Base-by-base conservation (phyloP, 1,140 invertebrate genomes). In the Calephelis nemesis region DNA sequence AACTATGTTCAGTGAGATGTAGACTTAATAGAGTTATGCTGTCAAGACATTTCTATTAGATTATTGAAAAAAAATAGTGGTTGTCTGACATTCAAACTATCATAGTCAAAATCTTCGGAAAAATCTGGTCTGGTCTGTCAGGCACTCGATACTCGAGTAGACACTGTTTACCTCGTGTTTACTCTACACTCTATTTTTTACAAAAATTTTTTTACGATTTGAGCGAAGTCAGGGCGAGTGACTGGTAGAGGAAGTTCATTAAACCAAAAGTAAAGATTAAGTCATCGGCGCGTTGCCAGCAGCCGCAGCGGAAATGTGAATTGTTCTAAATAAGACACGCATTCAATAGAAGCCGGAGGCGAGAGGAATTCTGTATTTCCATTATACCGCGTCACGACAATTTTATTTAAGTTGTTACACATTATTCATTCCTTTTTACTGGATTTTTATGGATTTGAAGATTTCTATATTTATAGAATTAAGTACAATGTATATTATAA, bases 251-350 rank as follows among this genome's bases (percentile, higher is more conserved):
- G 42, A 2, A n/a, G 6, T 40, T 40, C 30, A 12, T 39, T 60
- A 40, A 40, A 60, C 3, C 4, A 7, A 39, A 60, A 7, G 30
- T 12, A n/a, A 4, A 10, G 12, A 19, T 60, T 60, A 40, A 60
- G 30, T 60, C 30, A 60, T 40, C 54, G 54, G 19, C 7, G 39
- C 12, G 39, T 11, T 60, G 39, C 12, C 12, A 19, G 39, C 39
- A 30, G 3, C 9, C 54, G 54, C 10, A 12, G 39, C 19, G 30
- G 54, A 60, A 60, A 60, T 60, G 39, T 60, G 54, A 60, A 60
- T 60, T 60, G 54, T 19, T 60, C 54, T 60, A 60, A 60, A 60
- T 60, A 60, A 10, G 54, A 60, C 9, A 39, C 54, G 11, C 54
- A 60, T 60, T 60, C 54, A 39, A 12, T 60, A 12, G 19, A 39